A percentile compares a stretch with the other conserved stretches of the same genome.
Conservation (phyloP, 2,113 vertebrate species). For the Poecilia latipinna region DNA sequence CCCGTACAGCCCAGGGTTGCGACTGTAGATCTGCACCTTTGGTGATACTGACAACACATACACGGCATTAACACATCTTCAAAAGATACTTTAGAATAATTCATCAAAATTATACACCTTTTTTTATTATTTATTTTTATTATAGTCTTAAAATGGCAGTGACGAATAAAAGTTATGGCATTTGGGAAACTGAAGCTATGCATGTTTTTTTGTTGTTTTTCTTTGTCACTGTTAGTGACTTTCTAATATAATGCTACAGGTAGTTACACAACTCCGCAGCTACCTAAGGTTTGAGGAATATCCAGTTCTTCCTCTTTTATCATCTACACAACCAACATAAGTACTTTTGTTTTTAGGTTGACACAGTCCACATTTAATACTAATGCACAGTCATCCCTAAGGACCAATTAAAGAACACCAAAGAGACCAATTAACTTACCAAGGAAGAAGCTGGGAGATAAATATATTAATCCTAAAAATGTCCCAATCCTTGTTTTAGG, state of each 20-base stretch:
- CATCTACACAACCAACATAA: not conserved
- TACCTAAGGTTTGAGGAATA: not conserved
- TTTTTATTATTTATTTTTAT: not conserved
- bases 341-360: not conserved
- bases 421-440: no score
- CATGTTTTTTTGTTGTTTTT: no score
- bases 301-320: not conserved
- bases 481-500: no score
- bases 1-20: rapidly evolving
- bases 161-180: no score
- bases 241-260: no score
- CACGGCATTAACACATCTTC: not conserved
- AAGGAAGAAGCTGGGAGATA: no score
- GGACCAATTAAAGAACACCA: no score
- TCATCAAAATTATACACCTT: not conserved
- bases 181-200: no score
- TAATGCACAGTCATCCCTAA: no score
- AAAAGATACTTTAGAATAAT: not conserved
- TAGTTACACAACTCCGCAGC: not conserved
- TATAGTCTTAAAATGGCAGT: not conserved
- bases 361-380: not conserved
- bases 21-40: slow-evolving; percentile 82
- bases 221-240: no score
- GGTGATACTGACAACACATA: slow-evolving; percentile 53
- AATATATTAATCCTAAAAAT: no score